Base-by-base conservation (phyloP, 2,113 vertebrate genomes). In the Epinephelus cyanopodus region DNA sequence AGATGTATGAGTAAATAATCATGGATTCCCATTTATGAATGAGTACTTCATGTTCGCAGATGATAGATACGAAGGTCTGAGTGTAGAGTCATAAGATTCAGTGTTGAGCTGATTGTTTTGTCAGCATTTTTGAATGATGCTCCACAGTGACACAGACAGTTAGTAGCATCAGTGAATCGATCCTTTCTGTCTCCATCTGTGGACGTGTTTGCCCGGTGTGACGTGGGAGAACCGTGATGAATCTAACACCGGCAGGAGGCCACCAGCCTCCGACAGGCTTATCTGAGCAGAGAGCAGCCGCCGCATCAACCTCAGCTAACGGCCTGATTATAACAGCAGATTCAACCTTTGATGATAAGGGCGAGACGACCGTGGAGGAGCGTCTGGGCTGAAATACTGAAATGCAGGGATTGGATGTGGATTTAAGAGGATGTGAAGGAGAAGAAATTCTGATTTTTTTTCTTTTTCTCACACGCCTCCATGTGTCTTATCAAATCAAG, bases 291-390 rank as follows among this genome's bases (percentile, higher is more conserved):
- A 52, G 78, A 82, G 77, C 69, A 77, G 75, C 62, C 21, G 12
- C 39, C 0, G 4, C 53, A 39, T 81, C 87, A 81, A 57, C 70
- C 64, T 54, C 66, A 9, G 73, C 81, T 84, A 86, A 86, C 80
- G 6, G 77, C 68, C 73, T 77, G 87, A 90, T 85, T 83, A 85
- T 42, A 61, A 74, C 57, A 21, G 56, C 81, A 87, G 73, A 90
- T 84, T 79, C 79, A 53, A 69, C 66, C 69, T 90, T 83, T 87
- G 78, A 89, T 83, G 79, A 87, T 90, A 69, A 90, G 81, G 54
- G 29, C n/a, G 27, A 27, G 48, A 33, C 6, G 8, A 65, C 66
- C 18, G 29, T 15, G 63, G 67, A 65, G 53, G 54, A 64, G 53
- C 5, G 5, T 58, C 78, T 81, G 29, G 61, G 48, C 23, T 39